Base-by-base conservation (phyloP, 2,797 vertebrate species). In the Bradypodion ventrale region DNA sequence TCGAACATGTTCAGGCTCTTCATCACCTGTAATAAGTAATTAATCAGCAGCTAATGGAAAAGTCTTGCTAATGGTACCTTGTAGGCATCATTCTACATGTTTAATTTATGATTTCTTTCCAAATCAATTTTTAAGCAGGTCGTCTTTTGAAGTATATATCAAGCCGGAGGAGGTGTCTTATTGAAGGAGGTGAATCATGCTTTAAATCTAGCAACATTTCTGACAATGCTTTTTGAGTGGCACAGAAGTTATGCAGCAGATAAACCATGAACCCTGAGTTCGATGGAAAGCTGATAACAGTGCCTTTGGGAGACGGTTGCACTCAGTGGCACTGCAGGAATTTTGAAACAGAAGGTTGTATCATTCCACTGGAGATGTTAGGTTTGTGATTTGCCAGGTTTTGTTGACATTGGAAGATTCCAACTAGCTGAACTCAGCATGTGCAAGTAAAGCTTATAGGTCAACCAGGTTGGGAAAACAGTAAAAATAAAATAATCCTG, bases 221-320 rank as follows among this genome's bases (percentile, higher is more conserved):
- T 83, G 83, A 84, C 88, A 62, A 80, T 90, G 78, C 59, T 78
- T 88, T 85, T 72, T 91, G 90, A 91, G 92, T 93, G 86, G 46
- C 68, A 90, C 90, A 93, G 93, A 93, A 90, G 85, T 69, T 23
- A 75, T 87, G 74, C 76, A 93, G 90, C 92, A 95, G 93, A 90
- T 94, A 90, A 92, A 91, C 72, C 88, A 75, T 85, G 86, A 87
- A 92, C 89, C 84, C 89, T 88, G 85, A 88, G 35, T 86, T 29
- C 21, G 85, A 85, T 89, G 88, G 15, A 15, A 19, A 56, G 15
- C 52, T 19, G 21, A 56, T 56, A 56, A 56, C 5, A 15, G 52
- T 56, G 19, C 21, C 19, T 79, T 19, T 35, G 59, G 13, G 62
- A 49, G 68, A 82, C 90, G 85, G 88, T 76, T 79, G 87, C 87